Evolutionary conservation across 2,113 vertebrate species (phyloP).

Genomic region (Nymphicus hollandicus): DNA sequence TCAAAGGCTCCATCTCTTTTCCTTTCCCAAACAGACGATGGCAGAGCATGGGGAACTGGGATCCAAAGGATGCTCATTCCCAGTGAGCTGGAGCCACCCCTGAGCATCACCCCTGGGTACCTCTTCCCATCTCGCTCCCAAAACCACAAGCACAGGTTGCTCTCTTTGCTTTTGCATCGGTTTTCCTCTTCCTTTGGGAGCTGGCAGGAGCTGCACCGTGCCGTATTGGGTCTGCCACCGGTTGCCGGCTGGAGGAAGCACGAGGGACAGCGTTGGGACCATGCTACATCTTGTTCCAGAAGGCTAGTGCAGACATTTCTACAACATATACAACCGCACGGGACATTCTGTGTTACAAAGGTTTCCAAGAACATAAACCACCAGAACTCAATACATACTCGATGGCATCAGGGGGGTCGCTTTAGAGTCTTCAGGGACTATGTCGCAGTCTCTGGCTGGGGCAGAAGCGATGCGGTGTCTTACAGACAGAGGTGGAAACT

Average conservation of each 20-base stretch:
- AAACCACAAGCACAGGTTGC: not conserved
- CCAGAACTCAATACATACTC: conserved; percentile 85
- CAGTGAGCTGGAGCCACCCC: not conserved
- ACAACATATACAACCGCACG: conserved; percentile 85
- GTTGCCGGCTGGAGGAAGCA: conserved; percentile 70
- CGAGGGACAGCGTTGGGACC: conserved; percentile 71
- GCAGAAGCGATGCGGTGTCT: conserved; percentile 78
- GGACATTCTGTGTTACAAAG: conserved; percentile 83
- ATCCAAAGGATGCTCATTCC: not conserved
- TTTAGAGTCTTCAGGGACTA: conserved; percentile 96
- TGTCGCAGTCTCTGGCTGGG: conserved; percentile 76
- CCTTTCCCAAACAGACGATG: fast-evolving
- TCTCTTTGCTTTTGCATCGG: not conserved
- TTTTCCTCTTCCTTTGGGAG: not conserved
- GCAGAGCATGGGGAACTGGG: fast-evolving
- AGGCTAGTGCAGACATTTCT: conserved; percentile 88
- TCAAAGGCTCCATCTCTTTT: not conserved
- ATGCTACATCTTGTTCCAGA: conserved; percentile 80
- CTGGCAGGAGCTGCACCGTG: fast-evolving
- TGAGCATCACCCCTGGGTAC: not conserved
- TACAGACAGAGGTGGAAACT: conserved; percentile 85
- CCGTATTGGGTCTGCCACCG: conserved; percentile 60
- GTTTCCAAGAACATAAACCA: conserved; percentile 83
- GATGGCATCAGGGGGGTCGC: conserved; percentile 65
- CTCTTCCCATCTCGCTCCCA: conserved; percentile 66